phyloP scores from a whole-genome alignment of 2,888 invertebrate species.

The Formica aserva region DNA sequence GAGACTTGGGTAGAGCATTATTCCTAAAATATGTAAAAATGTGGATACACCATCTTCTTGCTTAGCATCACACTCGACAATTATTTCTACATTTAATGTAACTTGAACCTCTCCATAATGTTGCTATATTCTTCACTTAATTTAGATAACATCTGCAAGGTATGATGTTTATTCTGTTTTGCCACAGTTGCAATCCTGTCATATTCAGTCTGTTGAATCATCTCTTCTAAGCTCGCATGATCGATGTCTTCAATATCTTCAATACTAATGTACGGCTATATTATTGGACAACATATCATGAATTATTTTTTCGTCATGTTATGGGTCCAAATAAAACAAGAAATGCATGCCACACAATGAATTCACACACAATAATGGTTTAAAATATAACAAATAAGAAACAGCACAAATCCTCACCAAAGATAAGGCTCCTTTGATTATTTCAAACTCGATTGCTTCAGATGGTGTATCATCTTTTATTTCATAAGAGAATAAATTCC shows the following conservation, averaged over 20 bases:
- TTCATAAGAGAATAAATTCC: slow-evolving; percentile 91
- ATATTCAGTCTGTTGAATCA: slow-evolving; percentile 90
- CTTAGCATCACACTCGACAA: not conserved
- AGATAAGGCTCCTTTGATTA: slow-evolving; percentile 29
- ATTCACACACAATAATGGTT: not conserved
- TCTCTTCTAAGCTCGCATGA: slow-evolving; percentile 88
- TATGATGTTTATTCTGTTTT: slow-evolving; percentile 89
- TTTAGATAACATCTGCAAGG: slow-evolving; percentile 87
- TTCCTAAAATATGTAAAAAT: slow-evolving; percentile 85
- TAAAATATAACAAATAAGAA: slow-evolving; percentile 2
- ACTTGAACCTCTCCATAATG: slow-evolving; percentile 86
- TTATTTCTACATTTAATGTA: not conserved
- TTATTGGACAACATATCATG: not conserved
- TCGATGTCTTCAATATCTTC: slow-evolving; percentile 84
- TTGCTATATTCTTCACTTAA: slow-evolving; percentile 88
- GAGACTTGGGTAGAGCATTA: slow-evolving; percentile 87
- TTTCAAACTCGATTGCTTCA: slow-evolving; percentile 58
- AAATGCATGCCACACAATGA: not conserved
- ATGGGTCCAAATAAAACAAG: not conserved
- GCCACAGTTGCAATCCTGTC: slow-evolving; percentile 89
- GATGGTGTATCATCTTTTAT: slow-evolving; percentile 74
- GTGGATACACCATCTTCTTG: not conserved
- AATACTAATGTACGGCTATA: slow-evolving; percentile 65
- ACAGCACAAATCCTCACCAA: slow-evolving; percentile 58
- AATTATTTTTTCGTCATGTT: not conserved